These are phyloP conservation scores for Edolisoma coerulescens DNA, from an alignment of 2,113 vertebrate species.

Conservation along the genomic window DNA sequence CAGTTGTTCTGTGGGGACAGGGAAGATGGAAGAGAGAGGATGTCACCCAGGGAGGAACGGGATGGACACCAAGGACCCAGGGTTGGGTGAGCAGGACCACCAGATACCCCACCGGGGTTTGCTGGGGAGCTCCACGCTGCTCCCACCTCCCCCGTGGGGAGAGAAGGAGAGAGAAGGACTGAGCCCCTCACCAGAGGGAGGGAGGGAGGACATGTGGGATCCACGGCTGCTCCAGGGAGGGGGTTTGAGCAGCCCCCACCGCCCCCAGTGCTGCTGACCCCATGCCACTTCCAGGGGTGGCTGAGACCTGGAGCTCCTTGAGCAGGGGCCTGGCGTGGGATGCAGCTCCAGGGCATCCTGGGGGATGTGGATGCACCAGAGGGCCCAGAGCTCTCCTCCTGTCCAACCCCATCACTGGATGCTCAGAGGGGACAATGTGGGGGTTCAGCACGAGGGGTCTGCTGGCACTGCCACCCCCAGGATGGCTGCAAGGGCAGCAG, in stretches of 20 bases:
- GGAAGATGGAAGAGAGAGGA: neutral
- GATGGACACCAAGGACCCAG: neutral
- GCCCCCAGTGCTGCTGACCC: neutral
- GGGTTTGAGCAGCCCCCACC: neutral
- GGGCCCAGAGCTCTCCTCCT: neutral
- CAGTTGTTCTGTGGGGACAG: constrained; percentile 68
- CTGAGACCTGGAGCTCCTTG: neutral
- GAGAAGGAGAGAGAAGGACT: neutral
- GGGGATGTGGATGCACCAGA: neutral
- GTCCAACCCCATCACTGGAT: neutral
- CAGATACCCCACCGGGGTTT: neutral
- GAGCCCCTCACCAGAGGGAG: neutral
- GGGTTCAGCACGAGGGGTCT: fast-evolving
- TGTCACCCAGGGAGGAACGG: neutral
- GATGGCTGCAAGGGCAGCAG: neutral
- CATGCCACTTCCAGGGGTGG: neutral
- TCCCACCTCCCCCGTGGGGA: neutral
- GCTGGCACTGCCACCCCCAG: neutral
- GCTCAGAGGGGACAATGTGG: fast-evolving
- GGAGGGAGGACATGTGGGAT: fast-evolving
- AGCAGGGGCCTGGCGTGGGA: neutral
- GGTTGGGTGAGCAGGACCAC: neutral
- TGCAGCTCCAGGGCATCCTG: neutral
- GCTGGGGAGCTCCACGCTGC: neutral
- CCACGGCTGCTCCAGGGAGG: fast-evolving